Percentiles rank a stretch among this genome's conserved stretches.
Conservation (phyloP, 92 coral and sea anemone species). For the Porites evermanni region DNA sequence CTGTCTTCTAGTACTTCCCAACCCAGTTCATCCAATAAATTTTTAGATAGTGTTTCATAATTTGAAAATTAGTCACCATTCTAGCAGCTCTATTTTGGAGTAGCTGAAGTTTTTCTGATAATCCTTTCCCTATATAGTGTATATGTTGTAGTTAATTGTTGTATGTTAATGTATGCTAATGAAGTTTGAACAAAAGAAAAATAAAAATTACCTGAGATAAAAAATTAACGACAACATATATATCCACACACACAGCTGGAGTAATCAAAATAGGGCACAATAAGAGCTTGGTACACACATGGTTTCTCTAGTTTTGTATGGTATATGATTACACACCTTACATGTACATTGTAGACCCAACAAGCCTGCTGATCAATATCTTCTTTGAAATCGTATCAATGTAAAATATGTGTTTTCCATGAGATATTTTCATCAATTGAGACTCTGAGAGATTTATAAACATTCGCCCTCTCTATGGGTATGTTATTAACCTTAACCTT, state of each 20-base stretch:
- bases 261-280: slow-evolving; percentile 5
- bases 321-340: neutral
- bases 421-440: too few relatives aligned
- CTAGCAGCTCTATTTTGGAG: slow-evolving; percentile 14
- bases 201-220: too few relatives aligned
- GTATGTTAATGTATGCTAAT: too few relatives aligned
- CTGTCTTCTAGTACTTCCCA: slow-evolving; percentile 9
- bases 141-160: too few relatives aligned
- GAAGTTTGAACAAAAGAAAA: too few relatives aligned
- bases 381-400: neutral
- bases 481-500: slow-evolving; percentile 1
- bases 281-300: neutral
- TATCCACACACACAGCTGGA: slow-evolving; percentile 7
- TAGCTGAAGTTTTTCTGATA: slow-evolving; percentile 8
- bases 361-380: neutral
- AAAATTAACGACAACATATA: neutral
- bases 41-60: neutral
- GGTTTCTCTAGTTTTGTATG: neutral
- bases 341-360: neutral
- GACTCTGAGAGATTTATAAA: neutral
- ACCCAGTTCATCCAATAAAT: neutral
- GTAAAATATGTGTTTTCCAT: neutral
- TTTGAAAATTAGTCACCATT: neutral
- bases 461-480: neutral
- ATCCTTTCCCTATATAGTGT: neutral